phyloP scores from a whole-genome alignment of 2,888 invertebrate genomes.

The Lasius fuliginosus region DNA sequence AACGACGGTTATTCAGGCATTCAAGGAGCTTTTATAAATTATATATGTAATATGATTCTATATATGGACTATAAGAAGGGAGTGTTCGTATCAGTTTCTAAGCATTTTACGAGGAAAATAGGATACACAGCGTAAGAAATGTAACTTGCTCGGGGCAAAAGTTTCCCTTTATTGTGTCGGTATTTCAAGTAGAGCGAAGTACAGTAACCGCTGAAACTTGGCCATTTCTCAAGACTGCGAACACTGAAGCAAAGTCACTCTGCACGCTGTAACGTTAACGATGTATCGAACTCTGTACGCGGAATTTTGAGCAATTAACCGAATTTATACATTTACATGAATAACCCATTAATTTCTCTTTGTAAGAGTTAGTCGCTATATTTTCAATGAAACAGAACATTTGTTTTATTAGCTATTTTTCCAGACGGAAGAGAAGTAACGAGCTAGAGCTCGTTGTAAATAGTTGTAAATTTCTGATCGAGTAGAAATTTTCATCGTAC shows the following conservation, averaged over 20 bases:
- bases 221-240: slow-evolving; percentile 29
- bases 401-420: not conserved
- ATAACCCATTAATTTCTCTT: not conserved
- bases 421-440: not conserved
- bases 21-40: not conserved
- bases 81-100: slow-evolving; percentile 14
- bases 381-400: not conserved
- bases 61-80: slow-evolving; percentile 13
- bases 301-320: slow-evolving; percentile 31
- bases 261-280: not conserved
- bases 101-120: slow-evolving; percentile 31
- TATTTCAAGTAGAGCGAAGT: slow-evolving; percentile 6
- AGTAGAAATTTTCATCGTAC: slow-evolving; percentile 19
- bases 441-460: not conserved
- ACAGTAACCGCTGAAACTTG: slow-evolving; percentile 41
- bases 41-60: not conserved
- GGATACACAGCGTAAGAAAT: slow-evolving; percentile 30
- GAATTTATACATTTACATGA: slow-evolving; percentile 13
- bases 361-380: not conserved
- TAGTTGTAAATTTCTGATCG: slow-evolving; percentile 8
- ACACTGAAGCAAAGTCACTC: not conserved
- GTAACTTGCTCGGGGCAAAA: slow-evolving; percentile 34
- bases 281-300: not conserved
- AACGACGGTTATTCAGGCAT: not conserved
- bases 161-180: slow-evolving; percentile 36